Conservation (phyloP, 1,140 invertebrate genomes). For the Potamilus streckersoni region DNA sequence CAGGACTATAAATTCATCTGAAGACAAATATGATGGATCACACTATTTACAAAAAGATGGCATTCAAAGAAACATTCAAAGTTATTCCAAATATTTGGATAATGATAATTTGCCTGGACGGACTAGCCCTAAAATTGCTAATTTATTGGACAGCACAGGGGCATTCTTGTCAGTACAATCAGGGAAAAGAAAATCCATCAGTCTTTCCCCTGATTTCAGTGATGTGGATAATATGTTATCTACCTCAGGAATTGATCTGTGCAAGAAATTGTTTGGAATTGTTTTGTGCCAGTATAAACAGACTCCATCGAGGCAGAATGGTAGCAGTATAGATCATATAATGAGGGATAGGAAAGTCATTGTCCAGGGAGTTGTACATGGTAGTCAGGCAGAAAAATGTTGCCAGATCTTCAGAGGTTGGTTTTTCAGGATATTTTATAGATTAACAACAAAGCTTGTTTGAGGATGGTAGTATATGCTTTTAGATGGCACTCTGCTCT, state of each 20-base stretch:
- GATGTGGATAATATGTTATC: slow-evolving; percentile 11
- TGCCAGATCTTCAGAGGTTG: slow-evolving; percentile 27
- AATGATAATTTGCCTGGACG: no score
- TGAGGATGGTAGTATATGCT: no score
- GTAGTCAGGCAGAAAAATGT: slow-evolving; percentile 27
- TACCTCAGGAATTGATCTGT: slow-evolving; percentile 14
- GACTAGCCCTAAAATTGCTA: no score
- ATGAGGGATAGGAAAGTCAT: slow-evolving; percentile 30
- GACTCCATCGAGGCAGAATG: slow-evolving; percentile 26
- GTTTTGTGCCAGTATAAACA: slow-evolving; percentile 30
- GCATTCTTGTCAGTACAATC: slow-evolving; percentile 4
- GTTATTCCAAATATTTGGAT: no score
- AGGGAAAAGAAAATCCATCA: slow-evolving; percentile 28
- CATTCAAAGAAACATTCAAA: no score
- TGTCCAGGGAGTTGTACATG: slow-evolving; percentile 17
- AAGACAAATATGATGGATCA: no score
- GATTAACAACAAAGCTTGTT: no score
- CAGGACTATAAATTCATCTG: no score
- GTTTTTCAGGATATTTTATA: no score
- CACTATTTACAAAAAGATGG: no score
- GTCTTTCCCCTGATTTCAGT: slow-evolving; percentile 16
- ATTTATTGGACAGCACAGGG: no score
- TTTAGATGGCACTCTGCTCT: no score
- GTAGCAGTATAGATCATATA: slow-evolving; percentile 15
- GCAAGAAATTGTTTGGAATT: slow-evolving; percentile 29